Conservation (phyloP, 2,888 invertebrate species). For the Caprella mutica region DNA sequence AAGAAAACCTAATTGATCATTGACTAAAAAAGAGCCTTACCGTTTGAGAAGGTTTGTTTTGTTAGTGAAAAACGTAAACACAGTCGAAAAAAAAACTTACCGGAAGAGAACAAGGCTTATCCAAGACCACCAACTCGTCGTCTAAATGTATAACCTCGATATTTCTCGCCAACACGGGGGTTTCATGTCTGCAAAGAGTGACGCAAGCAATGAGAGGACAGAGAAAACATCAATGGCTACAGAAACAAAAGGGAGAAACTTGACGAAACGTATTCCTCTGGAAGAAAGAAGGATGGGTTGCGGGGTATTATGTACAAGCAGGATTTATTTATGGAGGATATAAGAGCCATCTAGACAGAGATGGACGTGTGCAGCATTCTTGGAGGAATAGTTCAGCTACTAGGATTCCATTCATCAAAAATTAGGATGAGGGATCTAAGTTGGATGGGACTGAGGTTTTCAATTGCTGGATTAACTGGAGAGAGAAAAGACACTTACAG, state of each 20-base stretch:
- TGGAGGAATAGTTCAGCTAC: constrained; percentile 9
- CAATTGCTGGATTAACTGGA: background rate
- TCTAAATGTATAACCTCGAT: constrained; percentile 96
- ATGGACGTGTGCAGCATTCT: constrained; percentile 1
- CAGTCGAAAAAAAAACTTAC: constrained; percentile 60
- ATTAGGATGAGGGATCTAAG: background rate
- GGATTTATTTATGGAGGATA: no score
- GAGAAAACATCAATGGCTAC: background rate
- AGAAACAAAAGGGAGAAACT: background rate
- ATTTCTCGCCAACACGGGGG: constrained; percentile 91
- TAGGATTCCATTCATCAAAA: background rate
- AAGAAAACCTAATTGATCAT: no score
- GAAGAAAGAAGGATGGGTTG: background rate
- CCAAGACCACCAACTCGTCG: constrained; percentile 97
- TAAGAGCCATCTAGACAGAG: background rate
- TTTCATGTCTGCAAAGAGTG: constrained; percentile 80
- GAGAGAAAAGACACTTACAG: constrained; percentile 91
- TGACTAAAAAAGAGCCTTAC: no score
- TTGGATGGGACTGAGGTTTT: background rate
- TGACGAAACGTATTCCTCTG: background rate
- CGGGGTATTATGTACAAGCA: no score
- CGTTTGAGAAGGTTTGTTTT: no score
- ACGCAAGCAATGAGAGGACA: constrained; percentile 2
- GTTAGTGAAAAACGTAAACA: no score
- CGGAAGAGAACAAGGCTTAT: constrained; percentile 99